Evolutionary conservation across 2,888 invertebrate species (phyloP).

Genomic region (Ernsta delagoae): DNA sequence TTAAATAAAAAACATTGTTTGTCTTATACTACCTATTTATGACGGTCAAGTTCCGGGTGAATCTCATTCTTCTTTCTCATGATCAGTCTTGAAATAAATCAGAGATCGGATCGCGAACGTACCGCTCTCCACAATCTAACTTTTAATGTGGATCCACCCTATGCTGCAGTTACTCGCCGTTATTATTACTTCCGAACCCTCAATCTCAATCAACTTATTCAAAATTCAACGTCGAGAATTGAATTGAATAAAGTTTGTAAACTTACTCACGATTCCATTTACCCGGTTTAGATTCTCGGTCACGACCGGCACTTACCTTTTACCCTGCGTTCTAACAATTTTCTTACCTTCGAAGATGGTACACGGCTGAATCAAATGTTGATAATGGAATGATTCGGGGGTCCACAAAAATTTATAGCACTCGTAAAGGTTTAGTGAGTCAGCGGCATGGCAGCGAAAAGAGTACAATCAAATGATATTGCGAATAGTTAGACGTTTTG

Average conservation of each 20-base stretch:
- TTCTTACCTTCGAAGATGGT: conserved; percentile 16
- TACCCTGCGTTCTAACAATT: conserved; percentile 18
- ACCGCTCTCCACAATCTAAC: no score
- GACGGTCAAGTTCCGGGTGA: no score
- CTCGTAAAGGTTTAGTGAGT: conserved; percentile 37
- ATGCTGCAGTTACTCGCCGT: no score
- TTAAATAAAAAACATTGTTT: no score
- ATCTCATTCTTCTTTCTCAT: no score
- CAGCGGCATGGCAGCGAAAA: conserved; percentile 19
- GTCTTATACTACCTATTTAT: no score
- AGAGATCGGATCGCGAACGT: no score
- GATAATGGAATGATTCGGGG: conserved; percentile 13
- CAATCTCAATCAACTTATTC: not conserved
- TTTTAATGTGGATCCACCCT: no score
- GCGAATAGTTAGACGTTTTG: no score
- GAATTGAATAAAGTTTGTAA: conserved; percentile 11
- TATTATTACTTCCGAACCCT: not conserved
- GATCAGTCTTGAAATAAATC: no score
- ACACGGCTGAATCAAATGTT: conserved; percentile 16
- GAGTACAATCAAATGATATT: not conserved
- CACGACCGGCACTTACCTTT: conserved; percentile 31
- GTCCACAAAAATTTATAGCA: conserved; percentile 5
- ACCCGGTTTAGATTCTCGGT: conserved; percentile 16
- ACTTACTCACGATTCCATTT: conserved; percentile 15
- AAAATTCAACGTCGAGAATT: not conserved